Evolutionary conservation across 2,888 invertebrate species (phyloP).

Genomic region (Gymnosoma rotundatum): DNA sequence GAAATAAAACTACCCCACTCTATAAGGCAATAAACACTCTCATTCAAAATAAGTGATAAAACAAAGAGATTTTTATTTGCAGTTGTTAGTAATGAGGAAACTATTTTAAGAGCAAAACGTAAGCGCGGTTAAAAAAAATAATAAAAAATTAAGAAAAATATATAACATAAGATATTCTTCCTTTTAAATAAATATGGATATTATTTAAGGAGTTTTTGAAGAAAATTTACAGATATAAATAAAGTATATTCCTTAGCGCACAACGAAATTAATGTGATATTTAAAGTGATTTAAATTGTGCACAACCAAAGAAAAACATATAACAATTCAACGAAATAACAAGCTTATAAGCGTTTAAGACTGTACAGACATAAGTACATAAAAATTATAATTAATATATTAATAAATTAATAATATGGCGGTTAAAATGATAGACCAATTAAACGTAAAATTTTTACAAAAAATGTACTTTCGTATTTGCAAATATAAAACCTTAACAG

Average conservation of each 20-base stretch:
- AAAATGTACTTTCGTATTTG: not conserved
- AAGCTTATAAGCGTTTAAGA: not conserved
- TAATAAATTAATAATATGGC: slow-evolving; percentile 30
- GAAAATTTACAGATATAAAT: not conserved
- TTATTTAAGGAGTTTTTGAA: slow-evolving; percentile 14
- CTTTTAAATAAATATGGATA: slow-evolving; percentile 9
- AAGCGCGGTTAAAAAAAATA: slow-evolving; percentile 31
- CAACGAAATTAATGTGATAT: slow-evolving; percentile 20
- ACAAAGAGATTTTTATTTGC: not conserved
- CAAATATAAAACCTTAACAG: too few species aligned
- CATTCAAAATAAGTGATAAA: too few species aligned
- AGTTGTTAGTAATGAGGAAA: slow-evolving; percentile 56
- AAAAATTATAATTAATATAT: not conserved
- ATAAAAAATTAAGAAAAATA: slow-evolving; percentile 10
- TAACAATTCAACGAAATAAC: slow-evolving; percentile 9
- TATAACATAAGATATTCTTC: not conserved
- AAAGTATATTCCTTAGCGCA: slow-evolving; percentile 12
- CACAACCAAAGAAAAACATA: slow-evolving; percentile 13
- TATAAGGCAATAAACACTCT: slow-evolving; percentile 18
- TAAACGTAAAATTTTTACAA: not conserved
- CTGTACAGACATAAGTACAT: not conserved
- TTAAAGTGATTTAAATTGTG: slow-evolving; percentile 15
- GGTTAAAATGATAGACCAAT: slow-evolving; percentile 8
- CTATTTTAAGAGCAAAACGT: slow-evolving; percentile 28
- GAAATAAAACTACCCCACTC: slow-evolving; percentile 35